Conservation (phyloP, 2,113 vertebrate genomes). For the Plecturocebus donacophilus region DNA sequence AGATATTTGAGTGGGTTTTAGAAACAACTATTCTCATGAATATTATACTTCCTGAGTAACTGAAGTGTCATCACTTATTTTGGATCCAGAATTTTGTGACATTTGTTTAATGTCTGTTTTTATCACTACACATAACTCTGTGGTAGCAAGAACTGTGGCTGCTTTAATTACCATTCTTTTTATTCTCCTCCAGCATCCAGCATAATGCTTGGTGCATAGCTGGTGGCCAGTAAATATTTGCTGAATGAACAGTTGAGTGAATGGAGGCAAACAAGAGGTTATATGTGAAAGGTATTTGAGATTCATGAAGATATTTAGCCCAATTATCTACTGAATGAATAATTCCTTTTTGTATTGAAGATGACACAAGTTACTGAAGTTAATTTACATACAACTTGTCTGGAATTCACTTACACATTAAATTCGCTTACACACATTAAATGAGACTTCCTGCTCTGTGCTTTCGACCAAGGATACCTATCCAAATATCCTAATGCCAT, state of each 20-base stretch:
- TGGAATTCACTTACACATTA: neutral
- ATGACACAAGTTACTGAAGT: neutral
- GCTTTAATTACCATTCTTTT: neutral
- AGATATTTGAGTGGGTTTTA: constrained; percentile 39
- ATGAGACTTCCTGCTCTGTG: neutral
- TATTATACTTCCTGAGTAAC: constrained; percentile 65
- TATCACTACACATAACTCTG: neutral
- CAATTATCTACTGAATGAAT: neutral
- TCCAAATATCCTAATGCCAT: neutral
- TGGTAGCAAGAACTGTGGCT: neutral
- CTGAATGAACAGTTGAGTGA: neutral
- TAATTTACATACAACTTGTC: neutral
- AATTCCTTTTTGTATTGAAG: neutral
- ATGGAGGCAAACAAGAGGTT: neutral
- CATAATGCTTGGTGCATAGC: neutral
- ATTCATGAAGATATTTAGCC: neutral
- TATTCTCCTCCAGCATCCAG: neutral
- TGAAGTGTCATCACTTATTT: constrained; percentile 7
- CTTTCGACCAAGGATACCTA: neutral
- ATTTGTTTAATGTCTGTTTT: neutral
- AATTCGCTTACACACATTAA: neutral
- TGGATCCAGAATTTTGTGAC: neutral
- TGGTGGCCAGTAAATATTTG: neutral
- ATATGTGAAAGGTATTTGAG: neutral
- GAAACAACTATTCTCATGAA: constrained; percentile 64